phyloP scores from a whole-genome alignment of 2,888 invertebrate species.

The Epistrophe grossulariae region DNA sequence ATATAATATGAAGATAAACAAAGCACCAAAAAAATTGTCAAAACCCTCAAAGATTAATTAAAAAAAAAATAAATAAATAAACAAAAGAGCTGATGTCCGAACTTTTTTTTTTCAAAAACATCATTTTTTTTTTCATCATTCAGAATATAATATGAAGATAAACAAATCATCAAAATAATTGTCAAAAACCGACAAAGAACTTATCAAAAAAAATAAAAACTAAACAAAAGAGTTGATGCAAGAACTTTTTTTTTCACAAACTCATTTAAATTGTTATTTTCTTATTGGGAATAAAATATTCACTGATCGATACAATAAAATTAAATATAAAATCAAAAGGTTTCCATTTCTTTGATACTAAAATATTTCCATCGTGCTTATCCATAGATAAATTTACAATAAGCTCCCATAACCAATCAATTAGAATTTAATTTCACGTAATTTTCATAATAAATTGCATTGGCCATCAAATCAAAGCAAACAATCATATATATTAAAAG shows the following conservation, averaged over 20 bases:
- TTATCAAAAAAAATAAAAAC: neutral
- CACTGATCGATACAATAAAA: neutral
- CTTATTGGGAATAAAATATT: neutral
- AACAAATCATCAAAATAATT: neutral
- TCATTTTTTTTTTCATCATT: no score
- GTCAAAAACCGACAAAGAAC: neutral
- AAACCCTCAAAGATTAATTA: no score
- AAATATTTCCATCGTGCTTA: slow-evolving; percentile 22
- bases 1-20: no score
- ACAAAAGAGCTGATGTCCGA: no score
- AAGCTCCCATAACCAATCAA: slow-evolving; percentile 68
- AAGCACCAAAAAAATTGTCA: no score
- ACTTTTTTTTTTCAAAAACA: no score
- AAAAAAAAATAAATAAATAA: no score
- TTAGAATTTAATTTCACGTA: slow-evolving; percentile 65
- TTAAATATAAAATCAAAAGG: neutral
- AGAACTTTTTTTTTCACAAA: neutral
- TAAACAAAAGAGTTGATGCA: slow-evolving; percentile 3
- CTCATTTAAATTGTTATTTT: neutral
- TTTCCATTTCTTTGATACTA: slow-evolving; percentile 34
- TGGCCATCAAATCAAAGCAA: slow-evolving; percentile 68
- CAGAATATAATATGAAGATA: no score
- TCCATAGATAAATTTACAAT: slow-evolving; percentile 49
- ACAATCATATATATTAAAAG: slow-evolving; percentile 66
- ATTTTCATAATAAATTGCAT: slow-evolving; percentile 69